These are phyloP conservation scores for Sebastolobus altivelis DNA, from an alignment of 2,797 vertebrate genomes.

Conservation along the genomic window DNA sequence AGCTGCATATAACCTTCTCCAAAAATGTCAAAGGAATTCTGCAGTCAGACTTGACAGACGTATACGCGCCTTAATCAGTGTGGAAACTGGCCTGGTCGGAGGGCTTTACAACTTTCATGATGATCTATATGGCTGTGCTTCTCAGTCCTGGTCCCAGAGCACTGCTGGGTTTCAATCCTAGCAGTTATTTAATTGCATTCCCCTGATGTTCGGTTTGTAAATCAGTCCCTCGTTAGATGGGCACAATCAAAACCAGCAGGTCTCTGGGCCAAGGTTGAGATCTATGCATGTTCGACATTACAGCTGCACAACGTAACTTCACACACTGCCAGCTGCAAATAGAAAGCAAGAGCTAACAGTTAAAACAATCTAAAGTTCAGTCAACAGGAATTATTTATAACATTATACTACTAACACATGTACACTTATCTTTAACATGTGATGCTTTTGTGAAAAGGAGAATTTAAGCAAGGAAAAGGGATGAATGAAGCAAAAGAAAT, in stretches of 20 bases:
- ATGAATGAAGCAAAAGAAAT: neutral
- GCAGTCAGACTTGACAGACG: conserved; percentile 9
- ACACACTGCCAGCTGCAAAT: conserved; percentile 2
- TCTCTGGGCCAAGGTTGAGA: neutral
- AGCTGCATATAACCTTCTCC: conserved; percentile 5
- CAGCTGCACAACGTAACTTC: conserved; percentile 10
- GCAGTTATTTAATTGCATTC: conserved; percentile 21
- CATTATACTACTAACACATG: conserved; percentile 20
- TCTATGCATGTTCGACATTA: neutral
- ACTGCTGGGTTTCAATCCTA: conserved; percentile 1
- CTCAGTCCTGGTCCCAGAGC: conserved; percentile 3
- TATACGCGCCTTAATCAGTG: conserved; percentile 15
- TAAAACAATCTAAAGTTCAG: neutral
- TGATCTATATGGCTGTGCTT: conserved; percentile 12
- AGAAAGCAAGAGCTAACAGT: conserved; percentile 5
- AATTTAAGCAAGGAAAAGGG: neutral
- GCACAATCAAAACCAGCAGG: conserved; percentile 33
- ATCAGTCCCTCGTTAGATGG: conserved; percentile 16
- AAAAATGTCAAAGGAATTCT: conserved; percentile 32
- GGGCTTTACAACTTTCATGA: conserved; percentile 19
- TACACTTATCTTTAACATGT: conserved; percentile 1
- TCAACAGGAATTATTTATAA: neutral
- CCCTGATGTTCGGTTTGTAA: conserved; percentile 31
- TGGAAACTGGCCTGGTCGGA: neutral
- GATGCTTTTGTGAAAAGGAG: neutral